These are phyloP conservation scores for Cylindroiulus punctatus DNA, from an alignment of 2,888 invertebrate species.

Conservation along the genomic window DNA sequence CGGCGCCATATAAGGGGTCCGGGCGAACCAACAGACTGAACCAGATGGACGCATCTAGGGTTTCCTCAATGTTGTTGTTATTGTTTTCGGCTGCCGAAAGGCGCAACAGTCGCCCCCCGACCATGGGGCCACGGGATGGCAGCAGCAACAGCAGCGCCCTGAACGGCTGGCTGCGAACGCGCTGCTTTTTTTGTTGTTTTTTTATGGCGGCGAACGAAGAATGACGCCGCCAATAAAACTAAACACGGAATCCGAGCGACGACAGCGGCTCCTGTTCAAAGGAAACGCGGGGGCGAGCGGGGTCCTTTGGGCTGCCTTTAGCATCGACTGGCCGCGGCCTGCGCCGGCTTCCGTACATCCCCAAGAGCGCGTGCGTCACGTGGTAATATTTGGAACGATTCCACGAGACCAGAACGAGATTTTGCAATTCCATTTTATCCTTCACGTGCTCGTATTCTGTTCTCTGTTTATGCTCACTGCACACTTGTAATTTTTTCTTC, in stretches of 20 bases:
- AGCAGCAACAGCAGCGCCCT: background rate
- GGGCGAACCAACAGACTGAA: background rate
- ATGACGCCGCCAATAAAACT: conserved; percentile 32
- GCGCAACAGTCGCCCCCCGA: background rate
- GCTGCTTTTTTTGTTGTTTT: too few species aligned
- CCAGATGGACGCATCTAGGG: conserved; percentile 14
- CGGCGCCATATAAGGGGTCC: conserved; percentile 17
- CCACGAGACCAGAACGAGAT: too few species aligned
- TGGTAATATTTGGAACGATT: too few species aligned
- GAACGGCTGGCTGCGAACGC: background rate
- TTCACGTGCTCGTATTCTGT: too few species aligned
- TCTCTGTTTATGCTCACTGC: too few species aligned
- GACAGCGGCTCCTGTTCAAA: conserved; percentile 1
- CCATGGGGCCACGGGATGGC: too few species aligned
- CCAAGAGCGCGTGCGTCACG: too few species aligned
- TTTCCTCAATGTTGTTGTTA: conserved; percentile 32
- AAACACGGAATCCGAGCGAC: background rate
- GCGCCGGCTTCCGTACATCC: too few species aligned
- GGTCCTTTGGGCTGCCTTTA: background rate
- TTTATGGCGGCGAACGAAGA: background rate
- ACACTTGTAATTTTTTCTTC: too few species aligned
- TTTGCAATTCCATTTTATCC: too few species aligned
- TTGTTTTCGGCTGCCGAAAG: background rate
- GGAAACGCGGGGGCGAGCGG: background rate
- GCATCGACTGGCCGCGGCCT: too few species aligned